These are phyloP conservation scores for Zeus faber DNA, from an alignment of 2,113 vertebrate species.

Conservation along the genomic window DNA sequence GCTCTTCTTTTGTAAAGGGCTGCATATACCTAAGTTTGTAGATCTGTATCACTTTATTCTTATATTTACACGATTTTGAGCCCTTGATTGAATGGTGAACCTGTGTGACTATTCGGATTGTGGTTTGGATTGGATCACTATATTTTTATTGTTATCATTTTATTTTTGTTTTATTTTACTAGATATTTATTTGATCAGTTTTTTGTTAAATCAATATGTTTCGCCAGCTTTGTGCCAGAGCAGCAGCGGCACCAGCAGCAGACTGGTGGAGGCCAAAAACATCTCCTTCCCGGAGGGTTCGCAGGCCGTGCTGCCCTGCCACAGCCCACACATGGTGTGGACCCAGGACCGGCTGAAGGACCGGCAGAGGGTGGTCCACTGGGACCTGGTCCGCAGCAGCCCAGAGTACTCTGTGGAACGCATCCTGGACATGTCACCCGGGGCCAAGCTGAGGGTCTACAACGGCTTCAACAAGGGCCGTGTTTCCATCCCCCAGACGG, in stretches of 20 bases:
- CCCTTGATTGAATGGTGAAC: no score
- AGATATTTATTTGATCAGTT: no score
- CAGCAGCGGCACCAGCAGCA: constrained; percentile 43
- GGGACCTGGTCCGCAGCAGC: constrained; percentile 81
- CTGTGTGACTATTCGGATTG: no score
- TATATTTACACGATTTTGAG: no score
- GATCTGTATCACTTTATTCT: no score
- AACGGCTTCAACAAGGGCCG: constrained; percentile 83
- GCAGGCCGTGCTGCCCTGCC: constrained; percentile 80
- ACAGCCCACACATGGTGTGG: constrained; percentile 89
- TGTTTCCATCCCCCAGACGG: constrained; percentile 76
- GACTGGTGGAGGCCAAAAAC: constrained; percentile 80
- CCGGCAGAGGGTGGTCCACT: constrained; percentile 93
- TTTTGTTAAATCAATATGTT: no score
- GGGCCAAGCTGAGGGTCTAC: constrained; percentile 84
- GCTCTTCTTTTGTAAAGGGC: no score
- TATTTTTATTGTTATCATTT: no score
- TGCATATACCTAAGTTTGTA: no score
- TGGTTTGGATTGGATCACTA: no score
- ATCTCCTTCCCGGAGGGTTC: constrained; percentile 76
- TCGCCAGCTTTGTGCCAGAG: constrained; percentile 65
- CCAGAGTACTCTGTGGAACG: constrained; percentile 76
- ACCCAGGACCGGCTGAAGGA: constrained; percentile 87
- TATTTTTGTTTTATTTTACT: no score
- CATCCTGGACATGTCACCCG: constrained; percentile 88